Evolutionary conservation across 2,113 vertebrate species (phyloP), one percentile per base, ranked within the genome.

Genomic region (Platichthys stellatus): DNA sequence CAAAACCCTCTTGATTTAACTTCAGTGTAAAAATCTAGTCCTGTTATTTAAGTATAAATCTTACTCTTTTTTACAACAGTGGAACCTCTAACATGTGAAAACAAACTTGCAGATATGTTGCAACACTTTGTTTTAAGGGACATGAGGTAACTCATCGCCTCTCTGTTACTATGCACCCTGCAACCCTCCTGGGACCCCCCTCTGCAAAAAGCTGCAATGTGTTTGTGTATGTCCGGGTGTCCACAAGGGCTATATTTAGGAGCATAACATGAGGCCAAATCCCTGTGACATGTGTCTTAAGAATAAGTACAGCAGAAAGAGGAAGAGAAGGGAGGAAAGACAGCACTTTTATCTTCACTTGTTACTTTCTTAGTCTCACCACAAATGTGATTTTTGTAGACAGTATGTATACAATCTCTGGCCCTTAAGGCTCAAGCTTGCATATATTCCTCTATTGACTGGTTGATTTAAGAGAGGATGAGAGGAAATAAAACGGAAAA

Each of bases 241-340:
- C 76, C 61, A 80, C 23, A 28, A 53, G 18, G 49, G 76, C 88
- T 95, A 94, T 92, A 92, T 93, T 93, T 94, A 94, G 93, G 78
- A 70, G 35, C 35, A 81, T 66, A 79, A 86, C 89, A 88, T 63
- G 43, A 10, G 69, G 69, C 84, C 67, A 47, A 21, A 70, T 77
- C 84, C 86, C 78, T 86, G 80, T 81, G 81, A 86, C 90, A 85
- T 63, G 62, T 51, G 70, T 81, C 63, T 51, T 40, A 67, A 71
- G 81, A 47, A 86, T 54, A 84, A 89, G 86, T 60, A 88, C 26
- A 78, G 69, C 26, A 82, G 23, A 59, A 23, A 38, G n/a, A 38
- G 20, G 62, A 62, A 63, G 47, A 28, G 28, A 58, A 51, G 18
- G 24, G 15, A 47, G 49, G 45, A 58, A 56, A 74, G 5, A 58